Evolutionary conservation across 2,888 invertebrate genomes (phyloP).

Genomic region (Drosophila falleni): DNA sequence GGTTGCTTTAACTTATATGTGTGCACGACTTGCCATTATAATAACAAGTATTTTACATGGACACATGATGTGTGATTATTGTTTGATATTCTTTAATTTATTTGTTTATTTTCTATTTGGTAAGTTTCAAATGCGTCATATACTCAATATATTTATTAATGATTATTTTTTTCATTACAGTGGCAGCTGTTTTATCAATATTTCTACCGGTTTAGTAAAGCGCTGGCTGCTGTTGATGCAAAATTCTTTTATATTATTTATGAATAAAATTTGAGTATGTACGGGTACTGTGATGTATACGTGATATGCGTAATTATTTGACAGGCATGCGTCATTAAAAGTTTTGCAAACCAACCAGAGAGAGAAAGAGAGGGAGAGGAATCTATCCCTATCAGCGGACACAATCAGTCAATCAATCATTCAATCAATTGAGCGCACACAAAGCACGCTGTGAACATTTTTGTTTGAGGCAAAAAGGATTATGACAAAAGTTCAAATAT

Average conservation of each 20-base stretch:
- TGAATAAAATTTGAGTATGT: background rate
- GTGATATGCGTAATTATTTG: conserved; percentile 50
- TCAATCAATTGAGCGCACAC: conserved; percentile 59
- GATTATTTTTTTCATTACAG: conserved; percentile 7
- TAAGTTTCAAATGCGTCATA: conserved; percentile 21
- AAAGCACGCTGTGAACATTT: conserved; percentile 31
- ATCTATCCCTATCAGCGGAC: conserved; percentile 34
- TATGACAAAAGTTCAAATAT: conserved; percentile 60
- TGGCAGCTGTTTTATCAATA: background rate
- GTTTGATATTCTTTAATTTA: conserved; percentile 5
- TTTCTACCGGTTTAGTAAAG: conserved; percentile 2
- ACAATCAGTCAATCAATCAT: conserved; percentile 64
- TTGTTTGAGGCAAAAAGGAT: conserved; percentile 49
- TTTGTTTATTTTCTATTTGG: background rate
- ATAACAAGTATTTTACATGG: conserved; percentile 5
- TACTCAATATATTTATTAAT: background rate
- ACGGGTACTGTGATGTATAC: conserved; percentile 25
- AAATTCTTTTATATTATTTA: background rate
- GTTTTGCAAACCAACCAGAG: conserved; percentile 11
- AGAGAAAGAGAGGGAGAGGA: background rate
- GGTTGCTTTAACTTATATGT: background rate
- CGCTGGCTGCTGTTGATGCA: background rate
- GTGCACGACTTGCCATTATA: background rate
- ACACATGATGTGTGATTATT: conserved; percentile 15
- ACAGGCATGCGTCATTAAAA: conserved; percentile 50